Conservation (phyloP, 2,113 vertebrate species). For the Argyrosomus japonicus region DNA sequence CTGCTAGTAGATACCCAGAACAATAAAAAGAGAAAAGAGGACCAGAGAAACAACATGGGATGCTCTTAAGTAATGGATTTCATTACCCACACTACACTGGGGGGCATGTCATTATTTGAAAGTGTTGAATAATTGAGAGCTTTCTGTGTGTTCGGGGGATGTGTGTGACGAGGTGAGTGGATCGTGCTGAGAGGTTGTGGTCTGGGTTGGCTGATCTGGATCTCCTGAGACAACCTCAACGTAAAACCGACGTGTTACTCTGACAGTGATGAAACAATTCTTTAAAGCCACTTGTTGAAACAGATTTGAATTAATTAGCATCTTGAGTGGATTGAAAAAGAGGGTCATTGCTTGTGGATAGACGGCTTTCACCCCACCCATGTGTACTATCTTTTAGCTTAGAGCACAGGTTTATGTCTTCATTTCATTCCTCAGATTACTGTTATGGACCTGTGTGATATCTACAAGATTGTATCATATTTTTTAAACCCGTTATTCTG, state of each 20-base stretch:
- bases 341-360: background rate
- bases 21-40: background rate
- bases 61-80: constrained; percentile 45
- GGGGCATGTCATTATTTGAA: constrained; percentile 42
- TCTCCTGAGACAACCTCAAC: background rate
- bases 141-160: constrained; percentile 13
- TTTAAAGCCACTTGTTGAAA: background rate
- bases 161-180: constrained; percentile 9
- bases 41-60: background rate
- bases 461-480: background rate
- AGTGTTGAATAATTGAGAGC: constrained; percentile 42
- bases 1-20: background rate
- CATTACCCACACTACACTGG: constrained; percentile 10
- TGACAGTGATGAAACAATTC: constrained; percentile 32
- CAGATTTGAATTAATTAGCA: constrained; percentile 29
- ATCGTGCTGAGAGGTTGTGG: background rate
- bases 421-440: background rate
- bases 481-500: background rate
- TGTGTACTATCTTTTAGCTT: background rate
- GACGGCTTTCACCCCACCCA: background rate
- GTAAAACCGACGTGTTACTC: constrained; percentile 24
- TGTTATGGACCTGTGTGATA: background rate
- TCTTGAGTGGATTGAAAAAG: constrained; percentile 13
- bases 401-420: background rate
- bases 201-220: constrained; percentile 2